A percentile compares a stretch with the other conserved stretches of the same genome.
These are phyloP conservation scores for Osmerus mordax DNA, from an alignment of 2,113 vertebrate genomes.

Conservation along the genomic window DNA sequence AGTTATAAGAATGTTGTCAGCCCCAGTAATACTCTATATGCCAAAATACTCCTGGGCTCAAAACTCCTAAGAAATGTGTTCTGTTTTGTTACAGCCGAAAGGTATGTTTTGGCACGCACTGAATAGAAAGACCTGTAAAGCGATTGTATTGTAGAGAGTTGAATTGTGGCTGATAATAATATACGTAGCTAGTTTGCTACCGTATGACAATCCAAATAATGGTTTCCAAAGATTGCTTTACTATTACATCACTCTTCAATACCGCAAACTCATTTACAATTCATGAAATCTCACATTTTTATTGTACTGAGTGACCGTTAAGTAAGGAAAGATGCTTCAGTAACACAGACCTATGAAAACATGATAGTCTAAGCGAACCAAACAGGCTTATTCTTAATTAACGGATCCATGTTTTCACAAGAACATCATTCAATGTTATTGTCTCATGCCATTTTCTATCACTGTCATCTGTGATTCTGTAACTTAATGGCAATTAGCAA, in stretches of 20 bases:
- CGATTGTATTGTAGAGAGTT: not conserved
- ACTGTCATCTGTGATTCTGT: not conserved
- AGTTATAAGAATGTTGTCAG: not conserved
- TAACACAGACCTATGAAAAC: too few species aligned
- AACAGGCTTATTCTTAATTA: conserved; percentile 30
- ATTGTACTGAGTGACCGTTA: conserved; percentile 48
- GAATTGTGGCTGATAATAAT: not conserved
- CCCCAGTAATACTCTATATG: conserved; percentile 9
- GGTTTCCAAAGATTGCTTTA: conserved; percentile 62
- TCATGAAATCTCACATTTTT: conserved; percentile 43
- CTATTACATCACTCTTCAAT: conserved; percentile 54
- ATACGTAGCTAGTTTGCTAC: not conserved
- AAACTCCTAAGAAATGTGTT: conserved; percentile 17
- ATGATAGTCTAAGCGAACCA: conserved; percentile 11
- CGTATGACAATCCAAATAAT: conserved; percentile 30
- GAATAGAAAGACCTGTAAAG: not conserved
- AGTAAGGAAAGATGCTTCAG: conserved; percentile 11
- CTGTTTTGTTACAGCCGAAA: not conserved
- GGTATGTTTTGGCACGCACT: not conserved
- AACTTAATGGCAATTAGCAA: too few species aligned
- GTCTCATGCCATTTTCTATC: conserved; percentile 5
- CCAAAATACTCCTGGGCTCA: conserved; percentile 36
- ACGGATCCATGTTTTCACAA: conserved; percentile 10
- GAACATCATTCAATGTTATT: not conserved
- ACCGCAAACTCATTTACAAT: conserved; percentile 54